Percentiles rank a stretch among this genome's conserved stretches.
Conservation (phyloP, 2,113 vertebrate genomes). For the Hippoglossus stenolepis region DNA sequence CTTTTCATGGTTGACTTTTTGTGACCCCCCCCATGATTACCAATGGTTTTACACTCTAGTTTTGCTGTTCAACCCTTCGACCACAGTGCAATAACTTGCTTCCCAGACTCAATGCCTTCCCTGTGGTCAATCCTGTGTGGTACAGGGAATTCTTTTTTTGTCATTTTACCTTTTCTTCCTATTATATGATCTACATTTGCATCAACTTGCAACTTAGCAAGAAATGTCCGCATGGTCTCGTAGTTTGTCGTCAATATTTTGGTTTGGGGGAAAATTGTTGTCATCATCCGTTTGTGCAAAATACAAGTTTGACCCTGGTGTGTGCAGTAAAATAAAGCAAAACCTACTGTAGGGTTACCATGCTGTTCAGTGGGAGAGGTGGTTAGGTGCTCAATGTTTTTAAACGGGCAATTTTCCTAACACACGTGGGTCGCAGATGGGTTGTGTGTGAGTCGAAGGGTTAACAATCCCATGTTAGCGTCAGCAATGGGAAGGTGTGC, state of each 20-base stretch:
- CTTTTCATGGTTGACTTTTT: constrained; percentile 49
- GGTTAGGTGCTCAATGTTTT: constrained; percentile 66
- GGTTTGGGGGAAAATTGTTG: background rate
- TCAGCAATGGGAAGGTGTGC: constrained; percentile 7
- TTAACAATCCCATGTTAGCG: constrained; percentile 73
- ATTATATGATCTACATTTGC: constrained; percentile 6
- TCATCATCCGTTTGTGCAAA: background rate
- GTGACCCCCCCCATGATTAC: constrained; percentile 38
- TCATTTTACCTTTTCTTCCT: background rate
- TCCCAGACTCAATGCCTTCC: constrained; percentile 74
- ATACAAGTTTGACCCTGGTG: background rate
- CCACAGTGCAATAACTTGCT: constrained; percentile 78
- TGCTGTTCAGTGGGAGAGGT: constrained; percentile 70
- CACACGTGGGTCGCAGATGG: constrained; percentile 77
- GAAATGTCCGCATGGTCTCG: constrained; percentile 14
- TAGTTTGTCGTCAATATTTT: constrained; percentile 1
- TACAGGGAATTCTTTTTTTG: constrained; percentile 28
- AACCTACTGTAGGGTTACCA: constrained; percentile 45
- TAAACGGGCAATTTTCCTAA: constrained; percentile 43
- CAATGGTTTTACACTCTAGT: constrained; percentile 54
- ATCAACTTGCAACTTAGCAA: constrained; percentile 6
- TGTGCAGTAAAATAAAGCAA: constrained; percentile 12
- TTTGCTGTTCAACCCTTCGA: constrained; percentile 82
- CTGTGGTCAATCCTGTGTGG: constrained; percentile 65
- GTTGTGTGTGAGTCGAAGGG: constrained; percentile 82